Evolutionary conservation across 2,113 vertebrate genomes (phyloP), one percentile per base, ranked within the genome.

Genomic region (Patagioenas fasciata): DNA sequence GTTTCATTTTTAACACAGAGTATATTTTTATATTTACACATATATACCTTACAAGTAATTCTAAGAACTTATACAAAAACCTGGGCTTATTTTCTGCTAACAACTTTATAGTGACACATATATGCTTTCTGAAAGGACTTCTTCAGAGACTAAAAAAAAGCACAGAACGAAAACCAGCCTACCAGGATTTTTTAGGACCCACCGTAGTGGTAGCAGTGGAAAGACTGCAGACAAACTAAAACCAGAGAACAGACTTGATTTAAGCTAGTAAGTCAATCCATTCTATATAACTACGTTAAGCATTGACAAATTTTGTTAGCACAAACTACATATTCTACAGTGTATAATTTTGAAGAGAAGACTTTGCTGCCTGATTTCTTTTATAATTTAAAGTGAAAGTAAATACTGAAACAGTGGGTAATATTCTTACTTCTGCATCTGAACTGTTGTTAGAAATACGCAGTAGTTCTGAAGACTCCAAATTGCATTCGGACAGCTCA

Each of bases 381-480:
- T 62, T 7, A 51, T 21, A 34, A 70, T 42, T 78, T 54, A 29
- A 75, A 72, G 13, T 15, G 8, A 89, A 51, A 94, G 58, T 5
- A 83, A 91, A 57, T 25, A 5, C 36, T 95, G 57, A 96, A 96
- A 73, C 7, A 82, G 71, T 13, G 23, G 20, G 13, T 47, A 36
- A 3, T 34, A 80, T 89, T 92, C 96, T 96, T 96, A 98, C 98
- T 95, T 97, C 90, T 80, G 72, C 82, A 75, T 90, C 47, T 4
- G 92, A 95, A 72, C 65, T 83, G 19, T 85, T 91, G 69, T 53
- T 92, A 54, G 94, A 93, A 34, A 64, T 65, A 47, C 73, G 94
- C 0, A 56, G 89, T 51, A 85, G 80, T 70, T 75, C 61, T 50
- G 97, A 95, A 36, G 80, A 18, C 40, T 79, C 88, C 48, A 80